These are phyloP conservation scores for Aphelinus atriplicis DNA, from an alignment of 1,140 invertebrate species.

Conservation along the genomic window DNA sequence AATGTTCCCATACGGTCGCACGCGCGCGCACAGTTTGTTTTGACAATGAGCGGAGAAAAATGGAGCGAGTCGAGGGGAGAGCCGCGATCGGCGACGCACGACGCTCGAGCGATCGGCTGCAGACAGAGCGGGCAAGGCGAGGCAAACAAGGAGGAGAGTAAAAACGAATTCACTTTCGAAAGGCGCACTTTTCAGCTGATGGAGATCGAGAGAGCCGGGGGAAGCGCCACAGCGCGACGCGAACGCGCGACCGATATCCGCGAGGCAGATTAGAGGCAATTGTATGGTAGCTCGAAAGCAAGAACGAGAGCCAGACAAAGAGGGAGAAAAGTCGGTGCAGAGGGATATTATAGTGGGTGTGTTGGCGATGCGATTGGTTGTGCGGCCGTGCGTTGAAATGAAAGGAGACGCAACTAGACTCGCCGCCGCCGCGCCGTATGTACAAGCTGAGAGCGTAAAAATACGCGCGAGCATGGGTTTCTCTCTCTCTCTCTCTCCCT, in stretches of 20 bases:
- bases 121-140: not conserved
- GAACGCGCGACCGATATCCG: not conserved
- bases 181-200: constrained; percentile 13
- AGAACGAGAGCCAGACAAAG: not conserved
- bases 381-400: constrained; percentile 65
- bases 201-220: not conserved
- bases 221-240: constrained; percentile 27
- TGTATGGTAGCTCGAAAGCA: not conserved
- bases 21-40: constrained; percentile 2
- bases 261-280: constrained; percentile 17
- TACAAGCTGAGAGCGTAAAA: constrained; percentile 25
- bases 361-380: constrained; percentile 45
- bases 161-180: constrained; percentile 38
- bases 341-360: constrained; percentile 56
- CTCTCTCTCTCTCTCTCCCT: constrained; percentile 26
- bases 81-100: too few relatives aligned
- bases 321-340: constrained; percentile 38
- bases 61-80: too few relatives aligned
- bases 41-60: constrained; percentile 7
- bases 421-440: constrained; percentile 23
- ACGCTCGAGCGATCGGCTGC: too few relatives aligned
- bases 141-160: constrained; percentile 10
- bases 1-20: too few relatives aligned
- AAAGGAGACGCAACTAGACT: constrained; percentile 58
- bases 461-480: constrained; percentile 4